These are phyloP conservation scores for Saccopteryx leptura DNA, from an alignment of 2,113 vertebrate genomes.

Conservation along the genomic window DNA sequence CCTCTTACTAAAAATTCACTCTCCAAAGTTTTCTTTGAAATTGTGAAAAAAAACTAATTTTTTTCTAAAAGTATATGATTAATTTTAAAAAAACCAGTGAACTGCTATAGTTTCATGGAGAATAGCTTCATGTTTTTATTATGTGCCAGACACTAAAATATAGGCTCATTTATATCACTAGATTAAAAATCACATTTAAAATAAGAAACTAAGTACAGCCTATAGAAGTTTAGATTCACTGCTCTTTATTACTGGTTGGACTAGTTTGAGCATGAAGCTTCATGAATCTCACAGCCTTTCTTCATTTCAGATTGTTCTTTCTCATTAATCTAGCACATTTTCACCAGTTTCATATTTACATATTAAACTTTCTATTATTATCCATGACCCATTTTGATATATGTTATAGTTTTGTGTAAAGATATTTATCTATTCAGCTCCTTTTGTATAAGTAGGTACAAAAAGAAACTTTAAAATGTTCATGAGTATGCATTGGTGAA, in stretches of 20 bases:
- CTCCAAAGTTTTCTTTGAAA: constrained; percentile 32
- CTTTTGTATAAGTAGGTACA: constrained; percentile 27
- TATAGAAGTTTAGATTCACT: constrained; percentile 31
- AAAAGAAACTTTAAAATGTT: constrained; percentile 21
- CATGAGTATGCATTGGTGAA: background rate
- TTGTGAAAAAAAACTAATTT: background rate
- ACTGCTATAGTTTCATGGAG: background rate
- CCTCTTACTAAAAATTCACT: background rate
- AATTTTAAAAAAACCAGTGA: constrained; percentile 52
- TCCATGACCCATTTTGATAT: constrained; percentile 57
- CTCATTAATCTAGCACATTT: constrained; percentile 40
- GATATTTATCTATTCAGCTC: background rate
- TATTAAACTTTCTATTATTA: constrained; percentile 51
- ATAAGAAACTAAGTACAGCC: constrained; percentile 23
- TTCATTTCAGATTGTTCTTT: constrained; percentile 28
- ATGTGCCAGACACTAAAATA: constrained; percentile 47
- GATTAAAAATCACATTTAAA: constrained; percentile 55
- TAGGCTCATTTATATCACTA: constrained; percentile 38
- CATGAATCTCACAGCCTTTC: background rate
- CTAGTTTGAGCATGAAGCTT: constrained; percentile 22
- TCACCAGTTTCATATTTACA: constrained; percentile 27
- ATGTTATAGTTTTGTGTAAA: constrained; percentile 29
- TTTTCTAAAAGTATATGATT: constrained; percentile 3
- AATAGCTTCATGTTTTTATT: background rate
- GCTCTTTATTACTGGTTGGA: constrained; percentile 20